phyloP scores from a whole-genome alignment of 2,113 vertebrate genomes.

The Melanocharis versteri region DNA sequence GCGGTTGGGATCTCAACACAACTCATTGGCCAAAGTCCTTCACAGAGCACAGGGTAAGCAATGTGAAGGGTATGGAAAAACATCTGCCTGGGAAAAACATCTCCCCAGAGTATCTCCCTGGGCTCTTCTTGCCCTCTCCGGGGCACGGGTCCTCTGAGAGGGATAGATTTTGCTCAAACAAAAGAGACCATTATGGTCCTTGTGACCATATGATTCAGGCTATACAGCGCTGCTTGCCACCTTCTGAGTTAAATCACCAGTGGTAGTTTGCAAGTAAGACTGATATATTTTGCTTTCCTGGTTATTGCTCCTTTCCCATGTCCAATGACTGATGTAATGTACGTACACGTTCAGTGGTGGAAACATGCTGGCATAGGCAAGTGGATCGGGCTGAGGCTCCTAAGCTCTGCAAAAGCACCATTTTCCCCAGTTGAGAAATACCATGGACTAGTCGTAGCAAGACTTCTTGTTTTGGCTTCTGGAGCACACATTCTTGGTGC shows the following conservation, averaged over 20 bases:
- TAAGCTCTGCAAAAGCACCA: not conserved
- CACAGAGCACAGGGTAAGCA: not conserved
- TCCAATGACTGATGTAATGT: not conserved
- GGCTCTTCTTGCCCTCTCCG: not conserved
- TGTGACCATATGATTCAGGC: not conserved
- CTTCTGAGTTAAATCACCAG: not conserved
- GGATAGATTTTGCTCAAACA: not conserved
- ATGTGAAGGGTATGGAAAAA: not conserved
- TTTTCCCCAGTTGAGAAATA: not conserved
- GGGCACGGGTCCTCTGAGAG: accelerated
- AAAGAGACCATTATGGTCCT: not conserved
- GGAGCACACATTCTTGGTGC: not conserved
- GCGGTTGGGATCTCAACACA: not conserved
- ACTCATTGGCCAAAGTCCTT: accelerated
- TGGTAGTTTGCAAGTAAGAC: not conserved
- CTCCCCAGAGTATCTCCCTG: not conserved
- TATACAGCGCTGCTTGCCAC: not conserved
- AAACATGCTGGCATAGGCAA: not conserved
- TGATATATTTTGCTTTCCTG: not conserved
- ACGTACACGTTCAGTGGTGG: not conserved
- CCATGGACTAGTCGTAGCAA: not conserved
- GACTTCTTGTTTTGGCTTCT: not conserved
- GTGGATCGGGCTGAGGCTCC: not conserved
- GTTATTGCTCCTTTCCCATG: not conserved
- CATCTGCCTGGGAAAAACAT: not conserved